A percentile compares a stretch with the other conserved stretches of the same genome.
phyloP scores from a whole-genome alignment of 2,797 vertebrate genomes.

The Notolabrus celidotus region DNA sequence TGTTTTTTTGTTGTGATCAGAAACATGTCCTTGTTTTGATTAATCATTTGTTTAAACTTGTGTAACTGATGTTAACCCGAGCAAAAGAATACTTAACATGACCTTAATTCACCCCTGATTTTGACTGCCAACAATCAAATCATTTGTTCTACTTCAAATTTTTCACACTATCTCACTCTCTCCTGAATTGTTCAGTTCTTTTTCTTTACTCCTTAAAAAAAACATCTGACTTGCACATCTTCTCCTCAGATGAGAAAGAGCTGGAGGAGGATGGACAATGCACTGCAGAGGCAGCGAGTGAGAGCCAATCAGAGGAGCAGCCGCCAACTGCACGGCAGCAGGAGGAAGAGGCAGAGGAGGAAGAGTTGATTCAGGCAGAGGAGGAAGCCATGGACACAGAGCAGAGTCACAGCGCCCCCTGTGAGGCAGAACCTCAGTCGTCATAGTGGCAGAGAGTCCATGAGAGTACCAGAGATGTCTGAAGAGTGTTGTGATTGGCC shows the following conservation, averaged over 20 bases:
- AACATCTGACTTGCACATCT: not conserved
- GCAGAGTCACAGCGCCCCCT: slow-evolving; percentile 12
- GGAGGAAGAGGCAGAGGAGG: not conserved
- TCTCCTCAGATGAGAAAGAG: slow-evolving; percentile 70
- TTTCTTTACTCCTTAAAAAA: fast-evolving
- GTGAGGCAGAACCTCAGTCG: slow-evolving; percentile 37
- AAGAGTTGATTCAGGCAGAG: slow-evolving; percentile 25
- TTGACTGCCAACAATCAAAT: slow-evolving; percentile 32
- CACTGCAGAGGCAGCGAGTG: slow-evolving; percentile 32
- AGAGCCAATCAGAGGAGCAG: slow-evolving; percentile 43
- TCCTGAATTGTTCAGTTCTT: not conserved
- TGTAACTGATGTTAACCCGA: not conserved
- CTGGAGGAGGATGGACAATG: slow-evolving; percentile 37
- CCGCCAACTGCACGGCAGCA: slow-evolving; percentile 1
- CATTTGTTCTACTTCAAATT: not conserved
- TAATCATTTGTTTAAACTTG: not conserved
- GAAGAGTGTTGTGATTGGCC: slow-evolving; percentile 2
- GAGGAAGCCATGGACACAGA: slow-evolving; percentile 5
- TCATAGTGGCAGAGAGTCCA: slow-evolving; percentile 41
- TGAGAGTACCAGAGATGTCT: not conserved
- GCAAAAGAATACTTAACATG: slow-evolving; percentile 21
- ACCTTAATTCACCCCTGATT: slow-evolving; percentile 24
- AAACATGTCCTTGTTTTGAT: not conserved
- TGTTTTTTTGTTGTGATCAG: not conserved
- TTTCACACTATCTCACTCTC: not conserved